phyloP scores from a whole-genome alignment of 2,113 vertebrate species.

The Cryptomyrus ogoouensis region DNA sequence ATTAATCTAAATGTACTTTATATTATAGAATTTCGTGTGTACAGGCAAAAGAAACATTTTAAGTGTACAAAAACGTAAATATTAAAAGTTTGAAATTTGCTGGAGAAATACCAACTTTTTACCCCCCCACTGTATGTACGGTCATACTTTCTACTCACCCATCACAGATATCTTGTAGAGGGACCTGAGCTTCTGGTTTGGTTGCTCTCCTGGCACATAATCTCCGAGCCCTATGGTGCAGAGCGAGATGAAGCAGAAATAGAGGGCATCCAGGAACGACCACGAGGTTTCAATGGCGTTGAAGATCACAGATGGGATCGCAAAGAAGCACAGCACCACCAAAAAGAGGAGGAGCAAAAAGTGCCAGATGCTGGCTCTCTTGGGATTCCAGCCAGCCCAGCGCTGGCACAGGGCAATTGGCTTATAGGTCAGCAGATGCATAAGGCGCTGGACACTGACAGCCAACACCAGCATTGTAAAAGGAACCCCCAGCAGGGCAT shows the following conservation, averaged over 20 bases:
- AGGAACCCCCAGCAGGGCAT: conserved; percentile 75
- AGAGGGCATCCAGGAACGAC: conserved; percentile 79
- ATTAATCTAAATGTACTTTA: not conserved
- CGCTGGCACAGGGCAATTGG: conserved; percentile 57
- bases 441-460: conserved; percentile 72
- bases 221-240: conserved; percentile 86
- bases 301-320: conserved; percentile 68
- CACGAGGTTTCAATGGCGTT: conserved; percentile 64
- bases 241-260: conserved; percentile 86
- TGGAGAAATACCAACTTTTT: not conserved
- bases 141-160: conserved; percentile 60
- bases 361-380: conserved; percentile 55
- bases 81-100: not conserved
- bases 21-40: not conserved
- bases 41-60: not conserved
- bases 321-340: conserved; percentile 61
- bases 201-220: conserved; percentile 69
- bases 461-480: conserved; percentile 84
- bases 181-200: conserved; percentile 53
- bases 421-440: conserved; percentile 56
- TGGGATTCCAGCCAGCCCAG: conserved; percentile 51
- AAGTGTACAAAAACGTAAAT: not conserved
- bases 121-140: not conserved
- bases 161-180: conserved; percentile 78
- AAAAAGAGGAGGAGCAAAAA: conserved; percentile 54